phyloP scores from a whole-genome alignment of 1,140 invertebrate genomes.

The Formica selysi region DNA sequence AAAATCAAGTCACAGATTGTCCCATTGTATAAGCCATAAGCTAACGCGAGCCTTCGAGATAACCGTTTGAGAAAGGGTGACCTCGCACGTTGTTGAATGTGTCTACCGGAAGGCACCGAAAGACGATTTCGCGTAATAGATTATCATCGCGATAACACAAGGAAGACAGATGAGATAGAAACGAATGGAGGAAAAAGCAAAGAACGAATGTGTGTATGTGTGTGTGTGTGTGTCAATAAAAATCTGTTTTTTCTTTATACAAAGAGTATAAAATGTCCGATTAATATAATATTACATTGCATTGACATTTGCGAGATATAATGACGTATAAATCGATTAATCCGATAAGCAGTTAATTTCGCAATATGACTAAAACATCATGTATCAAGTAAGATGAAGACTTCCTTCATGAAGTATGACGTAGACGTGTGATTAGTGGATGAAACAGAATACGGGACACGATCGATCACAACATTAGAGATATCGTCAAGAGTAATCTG shows the following conservation, averaged over 20 bases:
- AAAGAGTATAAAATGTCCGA: not conserved
- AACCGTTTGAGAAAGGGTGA: conserved; percentile 12
- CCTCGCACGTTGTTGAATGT: not conserved
- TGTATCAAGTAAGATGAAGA: conserved; percentile 35
- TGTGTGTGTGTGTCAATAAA: not conserved
- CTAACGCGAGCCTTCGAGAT: conserved; percentile 51
- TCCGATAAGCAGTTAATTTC: conserved; percentile 61
- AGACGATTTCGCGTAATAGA: conserved; percentile 22
- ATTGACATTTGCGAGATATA: not conserved
- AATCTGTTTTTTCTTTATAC: not conserved
- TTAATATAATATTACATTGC: not conserved
- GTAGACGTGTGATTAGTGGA: conserved; percentile 64
- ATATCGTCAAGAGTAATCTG: conserved; percentile 75
- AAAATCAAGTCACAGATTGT: conserved; percentile 83
- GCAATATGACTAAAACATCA: not conserved
- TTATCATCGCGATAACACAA: not conserved
- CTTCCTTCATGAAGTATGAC: conserved; percentile 51
- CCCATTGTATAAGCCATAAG: conserved; percentile 77
- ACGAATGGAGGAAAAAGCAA: not conserved
- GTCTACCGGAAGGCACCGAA: conserved; percentile 10
- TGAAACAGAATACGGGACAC: conserved; percentile 68
- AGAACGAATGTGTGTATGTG: not conserved
- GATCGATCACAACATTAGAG: conserved; percentile 70
- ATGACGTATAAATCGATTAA: conserved; percentile 51
- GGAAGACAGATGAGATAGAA: not conserved